Evolutionary conservation across 2,113 vertebrate genomes (phyloP), one percentile per base, ranked within the genome.

Genomic region (Onychorhynchus coronatus): DNA sequence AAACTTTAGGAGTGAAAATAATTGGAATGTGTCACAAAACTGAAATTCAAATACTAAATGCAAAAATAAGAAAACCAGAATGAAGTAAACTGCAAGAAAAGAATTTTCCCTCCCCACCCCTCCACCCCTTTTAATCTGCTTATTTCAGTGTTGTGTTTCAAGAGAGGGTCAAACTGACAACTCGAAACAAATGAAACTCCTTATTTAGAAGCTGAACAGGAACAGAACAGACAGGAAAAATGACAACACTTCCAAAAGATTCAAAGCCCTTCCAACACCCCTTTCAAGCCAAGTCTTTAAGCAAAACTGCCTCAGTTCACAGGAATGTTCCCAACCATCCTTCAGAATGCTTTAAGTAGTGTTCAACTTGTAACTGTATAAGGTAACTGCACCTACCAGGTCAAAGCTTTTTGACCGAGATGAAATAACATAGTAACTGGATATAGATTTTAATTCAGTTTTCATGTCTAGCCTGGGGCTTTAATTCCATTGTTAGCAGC

Each of bases 71-170:
- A 35, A 74, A 85, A 89, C 8, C 12, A 65, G 41, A 84, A 90
- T 68, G 2, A 78, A 92, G 20, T 8, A 8, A 79, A 49, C 11
- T 77, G 10, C 14, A 70, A 58, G 8, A 11, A 82, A 85, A 58
- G 2, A 33, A 24, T 3, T 27, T 8, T 1, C 1, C 1, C 0
- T 41, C 42, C 41, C 11, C 39, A 41, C 12, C 39, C 39, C 12
- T 0, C 4, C 3, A 8, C n/a, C 28, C 17, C 11, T 72, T 76
- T 91, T 65, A 41, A 37, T 87, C 24, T 85, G 17, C 10, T 72
- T 89, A 47, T 65, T 71, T 82, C 53, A 53, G 23, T 58, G 25
- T 20, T 56, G 5, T 49, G 10, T 39, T 85, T 85, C 88, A 88
- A 68, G 67, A 88, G 5, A 75, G 52, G n/a, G 50, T 71, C 52